Evolutionary conservation across 2,888 invertebrate genomes (phyloP).

Genomic region (Criorhina ranunculi): DNA sequence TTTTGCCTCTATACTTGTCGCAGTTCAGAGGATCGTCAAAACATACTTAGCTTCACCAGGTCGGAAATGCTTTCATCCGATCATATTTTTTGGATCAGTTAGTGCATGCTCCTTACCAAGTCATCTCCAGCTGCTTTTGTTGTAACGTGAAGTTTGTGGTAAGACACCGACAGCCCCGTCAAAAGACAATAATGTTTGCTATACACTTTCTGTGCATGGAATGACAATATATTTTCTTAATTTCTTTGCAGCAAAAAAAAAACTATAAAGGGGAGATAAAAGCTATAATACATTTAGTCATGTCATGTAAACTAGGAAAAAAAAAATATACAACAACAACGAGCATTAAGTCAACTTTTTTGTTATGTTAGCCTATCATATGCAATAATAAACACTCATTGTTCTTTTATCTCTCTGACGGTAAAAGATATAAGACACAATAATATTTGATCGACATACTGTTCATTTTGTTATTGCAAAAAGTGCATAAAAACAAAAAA

Average conservation of each 20-base stretch:
- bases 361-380: not conserved
- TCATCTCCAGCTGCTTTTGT: no score
- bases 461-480: slow-evolving; percentile 16
- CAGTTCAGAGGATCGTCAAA: no score
- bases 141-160: no score
- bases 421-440: slow-evolving; percentile 39
- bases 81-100: no score
- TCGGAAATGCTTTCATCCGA: no score
- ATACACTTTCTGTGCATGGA: slow-evolving; percentile 32
- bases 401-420: not conserved
- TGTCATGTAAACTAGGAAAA: slow-evolving; percentile 51
- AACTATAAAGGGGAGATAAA: slow-evolving; percentile 19
- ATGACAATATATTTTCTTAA: slow-evolving; percentile 33
- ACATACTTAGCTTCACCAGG: no score
- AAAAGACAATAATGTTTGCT: no score
- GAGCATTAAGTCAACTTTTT: slow-evolving; percentile 27
- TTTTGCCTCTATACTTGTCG: no score
- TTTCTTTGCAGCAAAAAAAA: slow-evolving; percentile 17
- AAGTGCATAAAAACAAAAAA: slow-evolving; percentile 28
- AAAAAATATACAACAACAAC: slow-evolving; percentile 12
- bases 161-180: no score
- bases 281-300: slow-evolving; percentile 31
- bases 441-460: slow-evolving; percentile 4
- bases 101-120: no score
- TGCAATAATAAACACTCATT: slow-evolving; percentile 8